Base-by-base conservation (phyloP, 2,888 invertebrate genomes). In the Chrysina gloriosa region DNA sequence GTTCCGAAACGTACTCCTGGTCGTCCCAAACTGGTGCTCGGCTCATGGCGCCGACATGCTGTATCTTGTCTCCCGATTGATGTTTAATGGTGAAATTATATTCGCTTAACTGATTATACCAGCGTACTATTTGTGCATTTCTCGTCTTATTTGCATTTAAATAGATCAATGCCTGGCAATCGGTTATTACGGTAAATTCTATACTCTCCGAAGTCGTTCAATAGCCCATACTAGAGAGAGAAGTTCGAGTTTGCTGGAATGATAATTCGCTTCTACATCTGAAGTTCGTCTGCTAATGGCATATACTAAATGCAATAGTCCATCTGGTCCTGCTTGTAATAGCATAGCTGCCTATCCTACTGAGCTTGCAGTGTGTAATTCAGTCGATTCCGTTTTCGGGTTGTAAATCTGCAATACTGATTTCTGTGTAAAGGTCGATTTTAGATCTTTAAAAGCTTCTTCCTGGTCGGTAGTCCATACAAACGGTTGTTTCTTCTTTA, bases 231-330 rank as follows among this genome's bases (percentile, higher is more conserved):
- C 70, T 2, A 79, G 69, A 1, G 78, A 76, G 23, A 79, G 34
- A 5, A 72, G 50, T 58, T 81, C 79, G 3, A 75, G 34, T 14
- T 79, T 77, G 16, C 69, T 73, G 0, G 73, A 74, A 52, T 75
- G 73, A 54, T 77, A 76, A 0, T 27, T 54, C 6, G 21, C 3
- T 27, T 76, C 73, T 36, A 42, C 52, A 14, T 71, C 63, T 47
- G 47, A 19, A 9, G 47, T 47, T 16, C 19, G 21, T 21, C 72
- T 72, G 52, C 73, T 71, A 2, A 74, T 69, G 36, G 63, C 68
- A 56, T 73, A 74, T 1, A 76, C 73, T 1, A 71, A 63, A 45
- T 74, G 73, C 21, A 75, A 23, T 11, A 48, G 45, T 3, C 54
- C 67, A 3, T 70, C 70, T 1, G 45, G 39, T 45, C 70, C 68